A percentile compares a stretch with the other conserved stretches of the same genome.
Conservation (phyloP, 2,888 invertebrate genomes). For the Stomorhina lunata region DNA sequence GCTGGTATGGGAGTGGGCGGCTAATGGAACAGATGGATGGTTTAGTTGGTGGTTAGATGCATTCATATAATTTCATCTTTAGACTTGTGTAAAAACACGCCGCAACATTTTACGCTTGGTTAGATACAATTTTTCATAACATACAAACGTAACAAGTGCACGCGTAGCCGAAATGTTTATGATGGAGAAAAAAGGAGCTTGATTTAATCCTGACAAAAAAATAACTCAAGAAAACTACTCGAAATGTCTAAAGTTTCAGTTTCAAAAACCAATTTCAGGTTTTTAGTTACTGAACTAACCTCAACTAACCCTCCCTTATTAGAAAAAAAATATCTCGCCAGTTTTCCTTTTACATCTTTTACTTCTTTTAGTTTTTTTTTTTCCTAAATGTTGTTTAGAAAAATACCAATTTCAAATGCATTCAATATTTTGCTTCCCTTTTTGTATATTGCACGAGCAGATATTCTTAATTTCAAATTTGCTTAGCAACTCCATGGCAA, state of each 20-base stretch:
- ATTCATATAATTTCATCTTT: slow-evolving; percentile 46
- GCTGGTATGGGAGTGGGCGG: neutral
- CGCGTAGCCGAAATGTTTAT: slow-evolving; percentile 21
- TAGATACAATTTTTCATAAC: slow-evolving; percentile 49
- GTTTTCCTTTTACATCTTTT: slow-evolving; percentile 2
- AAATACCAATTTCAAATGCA: slow-evolving; percentile 24
- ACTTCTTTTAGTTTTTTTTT: neutral
- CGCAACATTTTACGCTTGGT: slow-evolving; percentile 62
- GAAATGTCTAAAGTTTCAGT: slow-evolving; percentile 47
- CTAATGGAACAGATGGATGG: slow-evolving; percentile 12
- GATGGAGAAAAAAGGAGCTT: neutral
- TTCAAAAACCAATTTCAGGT: slow-evolving; percentile 52
- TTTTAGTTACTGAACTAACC: slow-evolving; percentile 43
- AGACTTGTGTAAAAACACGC: slow-evolving; percentile 37
- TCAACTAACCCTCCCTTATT: slow-evolving; percentile 28
- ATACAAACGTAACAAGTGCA: slow-evolving; percentile 30
- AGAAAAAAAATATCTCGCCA: neutral
- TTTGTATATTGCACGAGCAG: neutral
- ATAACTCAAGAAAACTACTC: neutral
- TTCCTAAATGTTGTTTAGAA: neutral
- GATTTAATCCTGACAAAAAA: slow-evolving; percentile 17
- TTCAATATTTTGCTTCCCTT: slow-evolving; percentile 18
- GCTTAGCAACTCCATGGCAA: slow-evolving; percentile 15
- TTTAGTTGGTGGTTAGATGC: slow-evolving; percentile 39
- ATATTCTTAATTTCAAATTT: slow-evolving; percentile 21